A percentile compares a stretch with the other conserved stretches of the same genome.
These are phyloP conservation scores for Pollenia angustigena DNA, from an alignment of 2,888 invertebrate genomes.

Conservation along the genomic window DNA sequence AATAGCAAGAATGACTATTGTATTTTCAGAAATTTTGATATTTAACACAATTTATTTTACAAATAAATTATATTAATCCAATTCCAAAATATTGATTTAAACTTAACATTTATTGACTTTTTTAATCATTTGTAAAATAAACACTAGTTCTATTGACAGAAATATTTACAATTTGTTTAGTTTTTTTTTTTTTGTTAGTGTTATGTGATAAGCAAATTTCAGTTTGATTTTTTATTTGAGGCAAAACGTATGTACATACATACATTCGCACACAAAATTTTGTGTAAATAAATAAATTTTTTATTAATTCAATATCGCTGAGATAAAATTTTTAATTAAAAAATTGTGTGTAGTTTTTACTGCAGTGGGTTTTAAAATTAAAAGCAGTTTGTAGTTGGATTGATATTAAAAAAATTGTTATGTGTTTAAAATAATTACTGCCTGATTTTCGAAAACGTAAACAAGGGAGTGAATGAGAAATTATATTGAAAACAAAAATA, in stretches of 20 bases:
- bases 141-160: not conserved
- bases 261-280: not conserved
- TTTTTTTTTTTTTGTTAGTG: not conserved
- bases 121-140: conserved; percentile 6
- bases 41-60: too few species aligned
- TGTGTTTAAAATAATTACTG: too few species aligned
- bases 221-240: not conserved
- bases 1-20: too few species aligned
- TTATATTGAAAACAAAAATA: too few species aligned
- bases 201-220: not conserved
- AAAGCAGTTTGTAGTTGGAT: not conserved
- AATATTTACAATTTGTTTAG: not conserved
- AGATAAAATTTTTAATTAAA: not conserved
- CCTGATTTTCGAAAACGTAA: too few species aligned
- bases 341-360: not conserved
- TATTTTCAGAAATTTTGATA: too few species aligned
- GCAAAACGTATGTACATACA: not conserved
- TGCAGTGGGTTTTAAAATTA: not conserved
- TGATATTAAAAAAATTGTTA: too few species aligned
- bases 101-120: not conserved
- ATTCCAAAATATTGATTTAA: not conserved
- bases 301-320: too few species aligned
- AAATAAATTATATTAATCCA: not conserved
- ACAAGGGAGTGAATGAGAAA: too few species aligned
- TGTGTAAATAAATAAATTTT: not conserved